Percentiles rank a stretch among this genome's conserved stretches.
phyloP scores from a whole-genome alignment of 2,113 vertebrate genomes.

The Chloropsis cyanopogon region DNA sequence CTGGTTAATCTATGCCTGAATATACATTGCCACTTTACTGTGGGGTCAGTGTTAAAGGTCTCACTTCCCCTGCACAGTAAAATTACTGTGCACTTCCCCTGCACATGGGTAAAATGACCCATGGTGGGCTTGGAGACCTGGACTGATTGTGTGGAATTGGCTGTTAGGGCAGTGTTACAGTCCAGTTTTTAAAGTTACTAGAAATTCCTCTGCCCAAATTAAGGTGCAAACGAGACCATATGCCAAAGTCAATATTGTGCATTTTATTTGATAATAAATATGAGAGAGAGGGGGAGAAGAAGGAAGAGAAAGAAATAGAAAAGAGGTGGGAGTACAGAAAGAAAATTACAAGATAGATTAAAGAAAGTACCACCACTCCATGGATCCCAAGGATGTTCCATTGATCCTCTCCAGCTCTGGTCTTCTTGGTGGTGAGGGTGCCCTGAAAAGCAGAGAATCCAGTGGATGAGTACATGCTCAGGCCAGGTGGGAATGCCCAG shows the following conservation, averaged over 20 bases:
- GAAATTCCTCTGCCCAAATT: background rate
- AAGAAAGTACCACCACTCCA: background rate
- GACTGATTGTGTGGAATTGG: background rate
- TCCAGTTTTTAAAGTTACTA: background rate
- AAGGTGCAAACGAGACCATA: background rate
- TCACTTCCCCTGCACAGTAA: background rate
- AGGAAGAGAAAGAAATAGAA: background rate
- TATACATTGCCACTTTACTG: background rate
- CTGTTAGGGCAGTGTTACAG: background rate
- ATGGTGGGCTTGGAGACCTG: background rate
- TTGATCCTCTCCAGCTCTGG: background rate
- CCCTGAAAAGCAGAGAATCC: background rate
- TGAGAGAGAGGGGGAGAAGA: background rate
- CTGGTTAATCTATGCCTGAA: background rate
- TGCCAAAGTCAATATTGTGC: background rate
- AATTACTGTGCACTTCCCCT: background rate
- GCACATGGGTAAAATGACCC: too few species aligned
- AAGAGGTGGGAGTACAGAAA: background rate
- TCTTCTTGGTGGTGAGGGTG: background rate
- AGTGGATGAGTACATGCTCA: too few species aligned
- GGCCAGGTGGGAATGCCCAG: background rate
- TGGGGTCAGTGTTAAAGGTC: background rate
- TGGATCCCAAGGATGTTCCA: background rate
- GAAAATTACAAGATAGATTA: background rate
- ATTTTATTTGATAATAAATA: background rate